phyloP scores from a whole-genome alignment of 2,113 vertebrate species.

The Chaetorhynchus papuensis region DNA sequence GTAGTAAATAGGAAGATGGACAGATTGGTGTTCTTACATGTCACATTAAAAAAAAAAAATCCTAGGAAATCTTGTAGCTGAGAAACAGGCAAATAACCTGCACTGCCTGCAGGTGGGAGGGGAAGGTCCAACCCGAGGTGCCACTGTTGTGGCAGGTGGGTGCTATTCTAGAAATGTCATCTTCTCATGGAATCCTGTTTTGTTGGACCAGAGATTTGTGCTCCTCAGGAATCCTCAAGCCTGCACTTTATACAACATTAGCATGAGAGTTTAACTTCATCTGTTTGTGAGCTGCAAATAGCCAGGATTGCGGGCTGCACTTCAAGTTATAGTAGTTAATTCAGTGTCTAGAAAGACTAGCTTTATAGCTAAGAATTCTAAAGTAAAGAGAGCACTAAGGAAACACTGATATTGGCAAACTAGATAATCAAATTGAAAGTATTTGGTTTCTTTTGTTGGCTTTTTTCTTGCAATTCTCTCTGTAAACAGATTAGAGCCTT shows the following conservation, averaged over 20 bases:
- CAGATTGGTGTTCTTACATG: not conserved
- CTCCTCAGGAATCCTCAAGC: not conserved
- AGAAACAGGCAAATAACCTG: not conserved
- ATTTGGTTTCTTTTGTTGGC: accelerated
- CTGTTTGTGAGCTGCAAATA: not conserved
- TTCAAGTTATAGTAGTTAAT: not conserved
- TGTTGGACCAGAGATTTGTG: not conserved
- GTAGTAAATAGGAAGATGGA: not conserved
- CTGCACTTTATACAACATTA: not conserved
- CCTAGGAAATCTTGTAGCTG: not conserved
- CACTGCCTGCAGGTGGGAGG: not conserved
- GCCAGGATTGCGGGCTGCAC: not conserved
- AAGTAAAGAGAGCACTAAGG: not conserved
- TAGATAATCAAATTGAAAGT: not conserved
- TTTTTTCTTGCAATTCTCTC: not conserved
- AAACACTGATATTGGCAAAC: not conserved
- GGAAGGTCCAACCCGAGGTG: not conserved
- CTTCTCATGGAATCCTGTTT: not conserved
- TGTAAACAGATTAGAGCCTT: not conserved
- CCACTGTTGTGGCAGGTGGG: not conserved
- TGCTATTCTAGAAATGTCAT: not conserved
- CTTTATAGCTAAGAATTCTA: not conserved
- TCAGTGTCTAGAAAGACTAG: not conserved
- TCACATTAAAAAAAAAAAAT: not conserved
- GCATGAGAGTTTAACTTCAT: not conserved